Base-by-base conservation (phyloP, 1,140 invertebrate species). In the Pseudomyrmex sp. region DNA sequence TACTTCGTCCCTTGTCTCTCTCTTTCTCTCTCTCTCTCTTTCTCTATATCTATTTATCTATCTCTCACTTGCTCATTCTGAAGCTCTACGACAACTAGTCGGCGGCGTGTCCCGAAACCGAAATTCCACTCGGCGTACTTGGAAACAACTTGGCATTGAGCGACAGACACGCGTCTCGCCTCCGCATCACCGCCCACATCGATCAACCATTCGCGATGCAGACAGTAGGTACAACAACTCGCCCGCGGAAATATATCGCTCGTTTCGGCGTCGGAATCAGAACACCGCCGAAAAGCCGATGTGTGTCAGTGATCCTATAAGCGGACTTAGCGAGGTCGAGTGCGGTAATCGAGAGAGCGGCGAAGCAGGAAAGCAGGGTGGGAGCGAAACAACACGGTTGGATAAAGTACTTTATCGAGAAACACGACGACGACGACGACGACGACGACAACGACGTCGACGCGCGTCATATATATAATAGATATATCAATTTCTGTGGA, bases 81-180 rank as follows among this genome's bases (percentile, higher is more conserved):
- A 35, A 68, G 62, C 62, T 77, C n/a, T n/a, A 72, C 66, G 66
- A 80, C 44, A 54, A 79, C 52, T 66, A 72, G 76, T 80, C 66
- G 20, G 54, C 68, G 76, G 76, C 66, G 54, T 70, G 76, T 80
- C 44, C 54, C 66, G 20, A 79, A 26, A 80, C 76, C 66, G 76
- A 80, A 80, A 80, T 80, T 80, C 76, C 76, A 80, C 76, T 80
- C 68, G 76, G 76, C 56, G 76, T 80, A 80, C 76, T 80, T 80
- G 20, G 54, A 59, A 80, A 80, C 76, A 80, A 80, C 76, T 80
- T 80, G 76, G 76, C 76, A 80, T 80, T 80, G 76, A 80, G 76
- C 76, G 76, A 80, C 76, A 80, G 76, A 80, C 76, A 80, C 76
- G 76, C 76, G 76, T 80, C 76, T 80, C 46, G 76, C 52, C 54